Percentiles rank a stretch among this genome's conserved stretches.
These are phyloP conservation scores for Epinephelus fuscoguttatus DNA, from an alignment of 2,113 vertebrate species.

Conservation along the genomic window DNA sequence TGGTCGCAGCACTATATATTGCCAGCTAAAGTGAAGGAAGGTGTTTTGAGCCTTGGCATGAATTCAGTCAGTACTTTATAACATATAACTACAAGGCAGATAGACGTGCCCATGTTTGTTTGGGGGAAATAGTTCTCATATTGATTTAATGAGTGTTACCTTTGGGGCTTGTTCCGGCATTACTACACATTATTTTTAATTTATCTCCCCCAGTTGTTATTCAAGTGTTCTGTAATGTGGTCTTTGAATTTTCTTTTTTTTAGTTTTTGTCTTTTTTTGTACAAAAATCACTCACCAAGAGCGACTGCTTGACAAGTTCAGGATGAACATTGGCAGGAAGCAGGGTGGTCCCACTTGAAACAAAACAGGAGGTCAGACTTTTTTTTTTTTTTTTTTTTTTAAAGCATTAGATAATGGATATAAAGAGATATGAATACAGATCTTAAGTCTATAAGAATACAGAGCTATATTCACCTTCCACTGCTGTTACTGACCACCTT, in stretches of 20 bases:
- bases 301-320: conserved; percentile 47
- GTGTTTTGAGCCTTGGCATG: conserved; percentile 76
- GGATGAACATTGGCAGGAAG: conserved; percentile 52
- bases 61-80: conserved; percentile 75
- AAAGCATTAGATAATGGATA: conserved; percentile 26
- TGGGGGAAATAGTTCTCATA: conserved; percentile 53
- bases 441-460: background rate
- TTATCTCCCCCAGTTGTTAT: conserved; percentile 54
- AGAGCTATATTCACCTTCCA: conserved; percentile 50
- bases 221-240: conserved; percentile 77
- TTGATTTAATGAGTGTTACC: conserved; percentile 66
- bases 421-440: conserved; percentile 6
- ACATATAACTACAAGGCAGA: conserved; percentile 69
- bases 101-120: conserved; percentile 66
- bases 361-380: conserved; percentile 1
- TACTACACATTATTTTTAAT: conserved; percentile 61
- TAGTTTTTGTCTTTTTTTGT: conserved; percentile 70
- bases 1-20: conserved; percentile 75
- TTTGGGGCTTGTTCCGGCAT: conserved; percentile 61
- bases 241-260: conserved; percentile 48
- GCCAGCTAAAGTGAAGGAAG: conserved; percentile 72
- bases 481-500: conserved; percentile 85
- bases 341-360: conserved; percentile 58
- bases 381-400: conserved; percentile 19
- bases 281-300: conserved; percentile 59